A percentile compares a stretch with the other conserved stretches of the same genome.
Conservation (phyloP, 2,888 invertebrate species). For the Danaus chrysippus region DNA sequence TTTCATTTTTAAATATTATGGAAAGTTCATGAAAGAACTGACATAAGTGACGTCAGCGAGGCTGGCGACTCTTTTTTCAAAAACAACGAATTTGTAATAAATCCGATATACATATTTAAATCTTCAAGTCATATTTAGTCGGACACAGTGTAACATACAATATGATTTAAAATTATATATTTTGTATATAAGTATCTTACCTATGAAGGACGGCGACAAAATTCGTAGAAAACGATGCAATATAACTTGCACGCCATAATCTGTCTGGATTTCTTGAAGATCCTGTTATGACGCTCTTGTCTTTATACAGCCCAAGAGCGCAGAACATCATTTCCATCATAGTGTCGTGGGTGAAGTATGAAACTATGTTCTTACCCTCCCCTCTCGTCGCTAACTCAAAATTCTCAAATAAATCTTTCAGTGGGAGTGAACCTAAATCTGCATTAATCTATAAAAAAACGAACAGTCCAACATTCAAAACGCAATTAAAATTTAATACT, state of each 20-base stretch:
- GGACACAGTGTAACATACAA: neutral
- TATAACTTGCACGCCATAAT: slow-evolving; percentile 82
- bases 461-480: slow-evolving; percentile 8
- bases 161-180: neutral
- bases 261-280: slow-evolving; percentile 76
- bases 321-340: slow-evolving; percentile 81
- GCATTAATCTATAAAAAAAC: slow-evolving; percentile 70
- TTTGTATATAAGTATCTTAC: slow-evolving; percentile 56
- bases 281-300: slow-evolving; percentile 75
- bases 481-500: neutral
- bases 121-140: no score
- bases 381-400: slow-evolving; percentile 56
- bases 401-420: slow-evolving; percentile 82
- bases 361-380: slow-evolving; percentile 71
- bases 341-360: slow-evolving; percentile 85
- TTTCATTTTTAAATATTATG: no score
- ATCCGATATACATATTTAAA: no score
- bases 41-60: no score
- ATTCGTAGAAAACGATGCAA: slow-evolving; percentile 85
- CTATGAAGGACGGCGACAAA: slow-evolving; percentile 86
- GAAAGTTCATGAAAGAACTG: no score
- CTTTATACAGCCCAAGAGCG: slow-evolving; percentile 82
- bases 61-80: no score
- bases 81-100: no score
- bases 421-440: slow-evolving; percentile 81